A percentile compares a stretch with the other conserved stretches of the same genome.
Evolutionary conservation across 2,113 vertebrate genomes (phyloP).

Genomic region (Scolopax mira): DNA sequence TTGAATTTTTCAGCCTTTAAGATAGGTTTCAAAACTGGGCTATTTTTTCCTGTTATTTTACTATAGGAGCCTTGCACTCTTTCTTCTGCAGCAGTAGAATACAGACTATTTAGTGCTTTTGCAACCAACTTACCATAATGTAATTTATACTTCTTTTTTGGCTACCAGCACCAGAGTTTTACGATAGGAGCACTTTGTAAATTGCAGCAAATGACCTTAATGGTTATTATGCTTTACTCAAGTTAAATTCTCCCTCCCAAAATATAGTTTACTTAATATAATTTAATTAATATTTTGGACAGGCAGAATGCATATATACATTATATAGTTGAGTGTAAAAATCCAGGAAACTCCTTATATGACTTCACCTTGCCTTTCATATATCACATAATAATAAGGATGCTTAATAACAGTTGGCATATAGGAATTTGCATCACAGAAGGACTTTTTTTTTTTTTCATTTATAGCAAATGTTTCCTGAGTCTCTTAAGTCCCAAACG

Average conservation of each 20-base stretch:
- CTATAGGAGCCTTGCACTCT: background rate
- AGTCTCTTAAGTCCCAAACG: background rate
- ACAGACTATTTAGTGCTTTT: background rate
- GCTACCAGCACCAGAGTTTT: background rate
- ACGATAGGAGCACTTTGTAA: background rate
- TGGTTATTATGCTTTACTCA: background rate
- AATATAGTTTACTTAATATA: background rate
- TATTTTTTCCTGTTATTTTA: background rate
- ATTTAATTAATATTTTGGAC: background rate
- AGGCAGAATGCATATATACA: background rate
- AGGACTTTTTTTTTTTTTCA: background rate
- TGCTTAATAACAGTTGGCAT: background rate
- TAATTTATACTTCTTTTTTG: background rate
- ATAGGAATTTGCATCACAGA: background rate
- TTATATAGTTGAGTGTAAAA: background rate
- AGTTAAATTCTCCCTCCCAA: background rate
- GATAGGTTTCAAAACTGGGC: background rate
- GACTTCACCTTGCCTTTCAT: background rate
- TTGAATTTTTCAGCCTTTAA: background rate
- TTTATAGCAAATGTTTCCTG: background rate
- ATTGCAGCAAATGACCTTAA: background rate
- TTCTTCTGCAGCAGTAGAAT: background rate
- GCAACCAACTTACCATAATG: background rate
- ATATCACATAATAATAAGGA: background rate
- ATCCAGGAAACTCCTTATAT: background rate